These are phyloP conservation scores for Drosophila rellima DNA, from an alignment of 2,888 invertebrate genomes.

Conservation along the genomic window DNA sequence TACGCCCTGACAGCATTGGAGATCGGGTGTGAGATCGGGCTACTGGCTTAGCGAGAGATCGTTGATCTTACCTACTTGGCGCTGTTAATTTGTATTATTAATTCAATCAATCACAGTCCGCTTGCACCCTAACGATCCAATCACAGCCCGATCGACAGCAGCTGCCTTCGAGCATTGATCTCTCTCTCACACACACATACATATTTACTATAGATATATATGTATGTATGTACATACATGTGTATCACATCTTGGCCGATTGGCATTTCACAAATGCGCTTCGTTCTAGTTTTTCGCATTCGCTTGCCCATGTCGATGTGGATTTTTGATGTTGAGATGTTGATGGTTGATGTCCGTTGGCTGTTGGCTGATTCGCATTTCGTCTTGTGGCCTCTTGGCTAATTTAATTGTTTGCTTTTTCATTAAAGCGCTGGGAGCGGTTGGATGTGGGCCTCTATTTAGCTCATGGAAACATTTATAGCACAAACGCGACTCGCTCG, in stretches of 20 bases:
- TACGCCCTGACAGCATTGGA: slow-evolving; percentile 18
- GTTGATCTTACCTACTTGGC: slow-evolving; percentile 80
- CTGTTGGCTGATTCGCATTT: slow-evolving; percentile 59
- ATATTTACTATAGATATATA: slow-evolving; percentile 2
- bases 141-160: slow-evolving; percentile 64
- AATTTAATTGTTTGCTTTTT: slow-evolving; percentile 81
- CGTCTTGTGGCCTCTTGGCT: slow-evolving; percentile 72
- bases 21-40: slow-evolving; percentile 16
- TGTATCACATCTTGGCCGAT: slow-evolving; percentile 31
- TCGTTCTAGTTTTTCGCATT: slow-evolving; percentile 68
- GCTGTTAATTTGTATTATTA: slow-evolving; percentile 80
- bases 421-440: slow-evolving; percentile 65
- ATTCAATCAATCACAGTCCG: slow-evolving; percentile 77
- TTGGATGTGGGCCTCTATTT: slow-evolving; percentile 52
- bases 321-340: slow-evolving; percentile 14
- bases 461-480: slow-evolving; percentile 82
- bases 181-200: slow-evolving; percentile 20
- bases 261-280: slow-evolving; percentile 77
- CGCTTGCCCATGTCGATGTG: slow-evolving; percentile 5
- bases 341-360: slow-evolving; percentile 9
- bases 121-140: slow-evolving; percentile 71
- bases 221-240: background rate
- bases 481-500: slow-evolving; percentile 47
- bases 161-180: slow-evolving; percentile 76
- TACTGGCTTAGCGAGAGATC: slow-evolving; percentile 55